Conservation (phyloP, 2,113 vertebrate species). For the Heloderma charlesbogerti region DNA sequence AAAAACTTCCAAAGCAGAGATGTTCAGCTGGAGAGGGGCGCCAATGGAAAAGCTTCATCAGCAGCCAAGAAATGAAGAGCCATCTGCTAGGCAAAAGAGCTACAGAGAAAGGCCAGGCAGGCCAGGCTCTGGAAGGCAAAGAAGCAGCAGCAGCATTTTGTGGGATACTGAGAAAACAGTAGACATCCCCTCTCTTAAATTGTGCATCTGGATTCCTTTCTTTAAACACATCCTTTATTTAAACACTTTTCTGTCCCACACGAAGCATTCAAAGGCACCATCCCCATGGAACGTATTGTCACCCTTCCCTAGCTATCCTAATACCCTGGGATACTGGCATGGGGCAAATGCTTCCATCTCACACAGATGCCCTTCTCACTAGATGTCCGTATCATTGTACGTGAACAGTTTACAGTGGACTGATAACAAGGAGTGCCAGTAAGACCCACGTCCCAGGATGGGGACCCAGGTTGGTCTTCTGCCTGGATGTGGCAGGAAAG, state of each 20-base stretch:
- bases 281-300: not conserved
- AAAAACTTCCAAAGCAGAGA: not conserved
- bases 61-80: not conserved
- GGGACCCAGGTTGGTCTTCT: too few species aligned
- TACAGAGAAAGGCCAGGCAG: not conserved
- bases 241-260: not conserved
- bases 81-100: not conserved
- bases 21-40: not conserved
- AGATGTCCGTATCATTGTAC: rapidly evolving
- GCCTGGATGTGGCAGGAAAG: not conserved
- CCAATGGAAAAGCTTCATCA: not conserved
- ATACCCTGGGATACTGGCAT: not conserved
- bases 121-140: not conserved
- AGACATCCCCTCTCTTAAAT: not conserved
- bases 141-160: too few species aligned
- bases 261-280: not conserved
- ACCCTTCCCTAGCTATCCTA: not conserved
- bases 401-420: too few species aligned
- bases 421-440: not conserved
- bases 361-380: not conserved
- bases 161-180: not conserved
- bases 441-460: not conserved
- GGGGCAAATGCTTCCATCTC: not conserved
- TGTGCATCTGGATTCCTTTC: not conserved
- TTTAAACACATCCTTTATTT: not conserved